Conservation (phyloP, 92 coral and sea anemone genomes). For the Hydrozoanthus gracilis region DNA sequence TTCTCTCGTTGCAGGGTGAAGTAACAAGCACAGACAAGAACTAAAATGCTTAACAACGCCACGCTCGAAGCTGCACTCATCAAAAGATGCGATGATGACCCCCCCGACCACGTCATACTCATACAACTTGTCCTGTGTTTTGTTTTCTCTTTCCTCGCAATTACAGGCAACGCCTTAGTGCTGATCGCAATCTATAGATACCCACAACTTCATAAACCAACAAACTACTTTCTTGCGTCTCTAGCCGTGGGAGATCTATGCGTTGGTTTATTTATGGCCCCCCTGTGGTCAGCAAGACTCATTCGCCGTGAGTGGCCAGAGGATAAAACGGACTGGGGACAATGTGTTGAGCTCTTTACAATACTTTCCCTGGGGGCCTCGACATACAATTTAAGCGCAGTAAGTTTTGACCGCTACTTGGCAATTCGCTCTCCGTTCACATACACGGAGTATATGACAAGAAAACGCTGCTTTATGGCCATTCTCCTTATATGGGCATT, state of each 20-base stretch:
- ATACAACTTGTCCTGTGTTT: slow-evolving; percentile 18
- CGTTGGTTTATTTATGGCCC: slow-evolving; percentile 42
- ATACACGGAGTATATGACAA: slow-evolving; percentile 37
- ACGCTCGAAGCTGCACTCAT: neutral
- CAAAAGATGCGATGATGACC: slow-evolving; percentile 29
- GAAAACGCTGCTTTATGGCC: slow-evolving; percentile 7
- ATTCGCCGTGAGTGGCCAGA: slow-evolving; percentile 39
- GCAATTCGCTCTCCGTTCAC: slow-evolving; percentile 28
- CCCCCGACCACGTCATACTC: slow-evolving; percentile 16
- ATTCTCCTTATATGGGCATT: slow-evolving; percentile 17
- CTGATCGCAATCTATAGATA: slow-evolving; percentile 33
- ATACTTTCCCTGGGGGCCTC: slow-evolving; percentile 37
- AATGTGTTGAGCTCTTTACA: slow-evolving; percentile 40
- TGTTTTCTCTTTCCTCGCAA: slow-evolving; percentile 6
- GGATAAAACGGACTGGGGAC: slow-evolving; percentile 30
- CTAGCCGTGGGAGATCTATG: slow-evolving; percentile 27
- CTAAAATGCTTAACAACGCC: neutral
- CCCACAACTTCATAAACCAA: slow-evolving; percentile 40
- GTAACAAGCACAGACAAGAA: too few relatives aligned
- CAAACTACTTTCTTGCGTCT: slow-evolving; percentile 39
- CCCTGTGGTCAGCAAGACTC: slow-evolving; percentile 44
- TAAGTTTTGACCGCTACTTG: slow-evolving; percentile 43
- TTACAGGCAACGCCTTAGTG: slow-evolving; percentile 29
- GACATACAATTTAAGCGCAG: slow-evolving; percentile 39
- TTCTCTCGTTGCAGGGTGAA: too few relatives aligned